These are phyloP conservation scores for Sitta carolinensis DNA, from an alignment of 2,797 vertebrate species.

Conservation along the genomic window DNA sequence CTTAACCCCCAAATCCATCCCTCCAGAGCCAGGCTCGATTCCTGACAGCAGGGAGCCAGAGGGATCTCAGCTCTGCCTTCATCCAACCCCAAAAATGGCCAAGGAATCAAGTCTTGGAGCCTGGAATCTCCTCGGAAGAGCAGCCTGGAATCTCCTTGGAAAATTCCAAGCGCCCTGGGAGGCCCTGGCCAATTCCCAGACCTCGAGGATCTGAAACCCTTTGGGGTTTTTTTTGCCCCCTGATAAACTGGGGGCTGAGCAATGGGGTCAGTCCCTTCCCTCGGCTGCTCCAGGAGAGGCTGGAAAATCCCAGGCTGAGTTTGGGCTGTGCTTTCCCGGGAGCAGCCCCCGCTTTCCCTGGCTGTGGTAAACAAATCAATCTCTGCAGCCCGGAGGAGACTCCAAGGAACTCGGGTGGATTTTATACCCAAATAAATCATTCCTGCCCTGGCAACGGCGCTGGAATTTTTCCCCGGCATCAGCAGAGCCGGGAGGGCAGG, in stretches of 20 bases:
- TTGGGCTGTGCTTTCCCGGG: not conserved
- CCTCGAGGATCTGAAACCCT: fast-evolving
- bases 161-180: not conserved
- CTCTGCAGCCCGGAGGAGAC: not conserved
- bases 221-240: not conserved
- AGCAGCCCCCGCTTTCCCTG: not conserved
- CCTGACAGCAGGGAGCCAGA: not conserved
- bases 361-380: not conserved
- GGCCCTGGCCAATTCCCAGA: not conserved
- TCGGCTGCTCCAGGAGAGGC: not conserved
- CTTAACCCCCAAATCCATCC: fast-evolving
- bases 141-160: not conserved
- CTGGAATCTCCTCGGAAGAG: not conserved
- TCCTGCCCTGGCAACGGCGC: not conserved
- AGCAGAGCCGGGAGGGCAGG: not conserved
- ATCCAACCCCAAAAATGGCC: not conserved
- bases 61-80: not conserved
- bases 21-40: not conserved
- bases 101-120: not conserved
- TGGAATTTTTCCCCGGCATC: not conserved
- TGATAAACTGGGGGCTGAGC: fast-evolving
- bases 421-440: not conserved
- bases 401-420: not conserved
- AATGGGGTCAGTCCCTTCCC: not conserved
- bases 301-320: not conserved